A percentile compares a stretch with the other conserved stretches of the same genome.
phyloP scores from a whole-genome alignment of 1,140 invertebrate genomes.

The Xylocopa sonorina region DNA sequence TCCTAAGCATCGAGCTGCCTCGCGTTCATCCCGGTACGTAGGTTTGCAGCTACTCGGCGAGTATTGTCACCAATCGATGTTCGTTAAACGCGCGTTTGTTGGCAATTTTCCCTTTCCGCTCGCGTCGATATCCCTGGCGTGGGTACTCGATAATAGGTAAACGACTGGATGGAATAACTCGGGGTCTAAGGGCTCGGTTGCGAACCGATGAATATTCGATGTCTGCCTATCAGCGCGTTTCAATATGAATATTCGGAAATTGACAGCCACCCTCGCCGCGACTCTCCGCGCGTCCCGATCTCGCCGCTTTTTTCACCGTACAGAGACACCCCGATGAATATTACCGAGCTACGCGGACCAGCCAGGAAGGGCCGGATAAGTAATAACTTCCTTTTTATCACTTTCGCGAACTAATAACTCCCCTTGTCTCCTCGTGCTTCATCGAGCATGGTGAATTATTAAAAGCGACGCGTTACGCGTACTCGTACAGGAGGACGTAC shows the following conservation, averaged over 20 bases:
- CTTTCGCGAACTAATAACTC: constrained; percentile 78
- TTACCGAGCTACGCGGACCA: constrained; percentile 39
- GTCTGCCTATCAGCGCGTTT: constrained; percentile 76
- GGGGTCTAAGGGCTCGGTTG: constrained; percentile 49
- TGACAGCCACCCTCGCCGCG: constrained; percentile 57
- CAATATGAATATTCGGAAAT: constrained; percentile 71
- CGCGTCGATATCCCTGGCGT: constrained; percentile 32
- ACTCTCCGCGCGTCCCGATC: constrained; percentile 8
- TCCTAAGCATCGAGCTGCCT: too few species aligned
- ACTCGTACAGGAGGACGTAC: too few species aligned
- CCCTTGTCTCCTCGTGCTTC: constrained; percentile 61
- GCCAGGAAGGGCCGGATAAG: constrained; percentile 71
- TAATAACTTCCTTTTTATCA: constrained; percentile 81
- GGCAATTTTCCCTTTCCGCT: constrained; percentile 57
- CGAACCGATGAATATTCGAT: constrained; percentile 76
- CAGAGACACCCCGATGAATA: constrained; percentile 59
- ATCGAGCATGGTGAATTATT: constrained; percentile 79
- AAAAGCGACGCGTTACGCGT: constrained; percentile 60
- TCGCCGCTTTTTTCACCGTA: constrained; percentile 29
- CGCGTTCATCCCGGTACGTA: too few species aligned
- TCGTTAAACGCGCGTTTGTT: too few species aligned
- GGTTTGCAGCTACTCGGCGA: too few species aligned
- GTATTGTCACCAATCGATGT: too few species aligned
- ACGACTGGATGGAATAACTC: constrained; percentile 62
- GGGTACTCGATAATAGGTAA: constrained; percentile 66